Evolutionary conservation across 2,888 invertebrate species (phyloP), one percentile per base, ranked within the genome.

Genomic region (Laothoe populi): DNA sequence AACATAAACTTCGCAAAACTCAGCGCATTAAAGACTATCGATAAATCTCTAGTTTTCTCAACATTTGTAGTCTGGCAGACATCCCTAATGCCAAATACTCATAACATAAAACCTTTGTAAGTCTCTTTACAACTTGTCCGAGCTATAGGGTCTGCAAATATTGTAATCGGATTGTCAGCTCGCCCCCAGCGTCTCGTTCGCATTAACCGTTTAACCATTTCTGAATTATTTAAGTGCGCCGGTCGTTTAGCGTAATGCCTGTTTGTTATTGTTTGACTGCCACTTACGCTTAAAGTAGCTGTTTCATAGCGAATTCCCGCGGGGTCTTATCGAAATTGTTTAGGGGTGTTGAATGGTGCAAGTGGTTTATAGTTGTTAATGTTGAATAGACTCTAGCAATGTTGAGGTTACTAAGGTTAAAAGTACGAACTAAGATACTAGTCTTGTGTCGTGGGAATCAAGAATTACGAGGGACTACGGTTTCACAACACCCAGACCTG

Each of bases 121-220:
- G 75, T 66, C 69, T 59, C 68, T 60, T 65, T 64, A 65, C 73
- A 70, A 70, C 70, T 67, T 64, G 60, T 38, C 40, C 68, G 63
- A 64, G 66, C 64, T 65, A 69, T 73, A 73, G 65, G 72, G 69
- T 72, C 70, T 71, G 69, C 76, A 77, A 82, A 81, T 80, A 79
- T 69, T 71, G 75, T 82, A 78, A 81, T 81, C 78, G 77, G 82
- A 81, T 82, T 79, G 74, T 72, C 70, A 64, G 72, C 74, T 45
- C 23, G 45, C 23, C 44, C 57, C 57, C 35, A 23, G 35, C 35
- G 61, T 57, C 49, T 62, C 57, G 61, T 44, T 48, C 53, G 58
- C 62, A 26, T 66, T 63, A 49, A 63, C 53, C 49, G 59, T 59
- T 53, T 53, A 49, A 72, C 67, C 65, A 68, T 70, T 73, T 63